A percentile compares a stretch with the other conserved stretches of the same genome.
phyloP scores from a whole-genome alignment of 2,888 invertebrate species.

The Panzeria rudis region DNA sequence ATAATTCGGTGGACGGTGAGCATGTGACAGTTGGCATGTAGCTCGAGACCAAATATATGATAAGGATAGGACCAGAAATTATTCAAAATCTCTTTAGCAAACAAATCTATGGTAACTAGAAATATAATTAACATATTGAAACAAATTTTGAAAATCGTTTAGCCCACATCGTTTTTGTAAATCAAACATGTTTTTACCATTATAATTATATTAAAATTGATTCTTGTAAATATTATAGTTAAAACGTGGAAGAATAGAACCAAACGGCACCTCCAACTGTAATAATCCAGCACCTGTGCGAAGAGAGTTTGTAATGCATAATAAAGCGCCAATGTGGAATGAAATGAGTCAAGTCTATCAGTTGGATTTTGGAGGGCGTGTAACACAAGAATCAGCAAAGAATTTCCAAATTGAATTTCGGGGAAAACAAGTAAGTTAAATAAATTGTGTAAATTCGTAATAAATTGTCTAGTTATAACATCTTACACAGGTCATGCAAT shows the following conservation, averaged over 20 bases:
- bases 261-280: conserved; percentile 83
- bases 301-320: conserved; percentile 97
- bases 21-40: too few relatives aligned
- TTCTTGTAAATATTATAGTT: conserved; percentile 84
- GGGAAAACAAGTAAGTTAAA: conserved; percentile 92
- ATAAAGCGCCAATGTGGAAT: conserved; percentile 99
- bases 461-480: neutral
- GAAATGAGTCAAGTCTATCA: conserved; percentile 99
- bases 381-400: conserved; percentile 99
- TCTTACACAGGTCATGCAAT: conserved; percentile 97
- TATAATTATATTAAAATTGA: neutral
- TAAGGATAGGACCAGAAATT: too few relatives aligned
- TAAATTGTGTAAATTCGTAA: neutral
- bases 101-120: too few relatives aligned
- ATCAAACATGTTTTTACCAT: too few relatives aligned
- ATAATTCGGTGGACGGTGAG: too few relatives aligned
- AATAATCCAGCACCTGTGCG: conserved; percentile 85
- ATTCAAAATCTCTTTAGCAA: too few relatives aligned
- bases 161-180: too few relatives aligned
- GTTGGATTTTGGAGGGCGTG: conserved; percentile 98
- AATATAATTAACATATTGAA: too few relatives aligned
- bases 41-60: too few relatives aligned
- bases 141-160: too few relatives aligned
- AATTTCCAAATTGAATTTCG: conserved; percentile 99
- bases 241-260: conserved; percentile 88